Evolutionary conservation across 2,797 vertebrate genomes (phyloP).

Genomic region (Adrianichthys oophorus): DNA sequence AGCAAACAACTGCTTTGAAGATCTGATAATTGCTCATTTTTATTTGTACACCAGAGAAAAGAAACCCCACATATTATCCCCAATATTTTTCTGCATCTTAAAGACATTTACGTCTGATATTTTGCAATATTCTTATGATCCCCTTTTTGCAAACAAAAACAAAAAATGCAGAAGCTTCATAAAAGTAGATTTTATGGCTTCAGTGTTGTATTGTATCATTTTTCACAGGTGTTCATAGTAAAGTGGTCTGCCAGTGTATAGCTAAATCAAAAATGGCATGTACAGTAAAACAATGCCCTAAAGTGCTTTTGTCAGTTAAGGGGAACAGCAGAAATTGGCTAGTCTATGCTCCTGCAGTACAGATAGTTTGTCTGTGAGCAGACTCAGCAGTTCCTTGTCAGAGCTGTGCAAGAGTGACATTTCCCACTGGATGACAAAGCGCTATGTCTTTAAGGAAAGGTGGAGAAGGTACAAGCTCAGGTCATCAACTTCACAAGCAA

Average conservation of each 20-base stretch:
- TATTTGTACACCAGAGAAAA: too few species aligned
- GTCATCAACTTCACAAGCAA: slow-evolving; percentile 68
- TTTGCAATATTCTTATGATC: background rate
- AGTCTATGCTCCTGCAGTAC: slow-evolving; percentile 29
- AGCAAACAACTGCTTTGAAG: too few species aligned
- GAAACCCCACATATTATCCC: too few species aligned
- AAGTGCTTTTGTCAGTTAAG: slow-evolving; percentile 26
- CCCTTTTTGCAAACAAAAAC: slow-evolving; percentile 5
- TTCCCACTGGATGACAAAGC: slow-evolving; percentile 73
- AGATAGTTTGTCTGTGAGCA: slow-evolving; percentile 55
- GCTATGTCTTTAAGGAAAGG: slow-evolving; percentile 63
- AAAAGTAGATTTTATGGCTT: slow-evolving; percentile 11
- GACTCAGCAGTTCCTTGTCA: slow-evolving; percentile 67
- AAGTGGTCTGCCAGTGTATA: slow-evolving; percentile 5
- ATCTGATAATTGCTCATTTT: too few species aligned
- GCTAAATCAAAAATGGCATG: slow-evolving; percentile 23
- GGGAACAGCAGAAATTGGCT: slow-evolving; percentile 28
- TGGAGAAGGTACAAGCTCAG: slow-evolving; percentile 58
- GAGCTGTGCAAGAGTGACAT: slow-evolving; percentile 58
- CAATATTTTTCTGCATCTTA: too few species aligned
- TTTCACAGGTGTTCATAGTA: slow-evolving; percentile 10
- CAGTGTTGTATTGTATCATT: slow-evolving; percentile 1
- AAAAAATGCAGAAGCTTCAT: slow-evolving; percentile 8
- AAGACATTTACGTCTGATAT: background rate
- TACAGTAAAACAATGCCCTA: slow-evolving; percentile 13